Conservation (phyloP, 2,797 vertebrate genomes). For the Acipenser ruthenus region DNA sequence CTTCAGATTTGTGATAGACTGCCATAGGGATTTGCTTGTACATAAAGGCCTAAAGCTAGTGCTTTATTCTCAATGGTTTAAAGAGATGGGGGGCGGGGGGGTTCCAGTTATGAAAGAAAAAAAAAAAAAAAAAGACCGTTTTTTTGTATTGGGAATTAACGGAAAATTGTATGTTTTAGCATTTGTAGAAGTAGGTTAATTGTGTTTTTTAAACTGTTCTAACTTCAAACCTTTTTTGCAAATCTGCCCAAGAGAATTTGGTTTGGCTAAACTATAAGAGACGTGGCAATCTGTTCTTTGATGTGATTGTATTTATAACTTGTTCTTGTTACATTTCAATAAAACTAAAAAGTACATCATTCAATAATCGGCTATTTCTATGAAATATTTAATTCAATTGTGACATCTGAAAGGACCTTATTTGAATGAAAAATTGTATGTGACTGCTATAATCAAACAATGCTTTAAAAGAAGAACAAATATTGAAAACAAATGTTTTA, state of each 20-base stretch:
- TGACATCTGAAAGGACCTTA: slow-evolving; percentile 52
- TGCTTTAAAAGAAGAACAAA: slow-evolving; percentile 45
- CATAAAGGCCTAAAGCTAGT: slow-evolving; percentile 95
- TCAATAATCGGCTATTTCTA: slow-evolving; percentile 86
- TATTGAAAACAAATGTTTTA: too few relatives aligned
- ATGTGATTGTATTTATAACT: slow-evolving; percentile 99
- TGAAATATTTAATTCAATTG: slow-evolving; percentile 60
- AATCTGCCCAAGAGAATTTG: slow-evolving; percentile 95
- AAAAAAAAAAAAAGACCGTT: slow-evolving; percentile 53
- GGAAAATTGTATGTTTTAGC: slow-evolving; percentile 95
- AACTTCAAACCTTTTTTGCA: slow-evolving; percentile 88
- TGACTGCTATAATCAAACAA: slow-evolving; percentile 65
- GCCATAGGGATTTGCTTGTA: slow-evolving; percentile 94
- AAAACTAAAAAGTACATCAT: slow-evolving; percentile 98
- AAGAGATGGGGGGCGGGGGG: slow-evolving; percentile 67
- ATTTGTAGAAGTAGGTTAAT: slow-evolving; percentile 95
- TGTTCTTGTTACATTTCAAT: slow-evolving; percentile 99
- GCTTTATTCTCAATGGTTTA: slow-evolving; percentile 85
- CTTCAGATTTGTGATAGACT: slow-evolving; percentile 85
- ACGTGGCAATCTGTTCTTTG: slow-evolving; percentile 97
- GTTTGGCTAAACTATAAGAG: slow-evolving; percentile 97
- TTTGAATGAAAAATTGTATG: slow-evolving; percentile 64
- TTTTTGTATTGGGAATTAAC: slow-evolving; percentile 91
- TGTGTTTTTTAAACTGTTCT: slow-evolving; percentile 97
- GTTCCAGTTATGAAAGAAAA: slow-evolving; percentile 33